phyloP scores from a whole-genome alignment of 2,888 invertebrate genomes.

The Dynastes maya region DNA sequence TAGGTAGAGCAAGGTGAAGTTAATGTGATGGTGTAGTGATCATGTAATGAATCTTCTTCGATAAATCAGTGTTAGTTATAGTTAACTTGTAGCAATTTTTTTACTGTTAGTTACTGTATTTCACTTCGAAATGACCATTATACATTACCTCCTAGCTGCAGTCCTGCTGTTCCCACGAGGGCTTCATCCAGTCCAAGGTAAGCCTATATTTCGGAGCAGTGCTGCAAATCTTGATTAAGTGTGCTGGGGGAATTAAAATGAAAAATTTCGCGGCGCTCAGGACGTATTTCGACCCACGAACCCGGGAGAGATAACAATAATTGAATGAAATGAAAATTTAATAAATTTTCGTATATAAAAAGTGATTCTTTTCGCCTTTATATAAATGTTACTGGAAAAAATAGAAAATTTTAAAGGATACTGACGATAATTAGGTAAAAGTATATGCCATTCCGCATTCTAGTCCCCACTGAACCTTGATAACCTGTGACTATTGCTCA shows the following conservation, averaged over 20 bases:
- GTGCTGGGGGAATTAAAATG: slow-evolving; percentile 17
- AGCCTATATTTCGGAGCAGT: not conserved
- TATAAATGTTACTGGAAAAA: too few relatives aligned
- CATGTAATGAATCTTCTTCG: too few relatives aligned
- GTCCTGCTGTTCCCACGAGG: slow-evolving; percentile 42
- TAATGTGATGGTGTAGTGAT: too few relatives aligned
- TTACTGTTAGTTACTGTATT: not conserved
- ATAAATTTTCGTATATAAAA: not conserved
- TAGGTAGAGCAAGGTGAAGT: too few relatives aligned
- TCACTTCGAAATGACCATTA: slow-evolving; percentile 32
- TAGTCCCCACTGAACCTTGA: too few relatives aligned
- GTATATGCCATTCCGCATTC: too few relatives aligned
- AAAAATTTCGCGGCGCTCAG: slow-evolving; percentile 3
- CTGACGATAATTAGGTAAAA: too few relatives aligned
- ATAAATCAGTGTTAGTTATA: too few relatives aligned
- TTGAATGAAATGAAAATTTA: slow-evolving; percentile 13
- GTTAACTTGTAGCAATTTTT: not conserved
- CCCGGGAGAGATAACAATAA: not conserved
- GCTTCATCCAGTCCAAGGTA: slow-evolving; percentile 43
- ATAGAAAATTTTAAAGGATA: too few relatives aligned
- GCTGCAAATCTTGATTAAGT: slow-evolving; percentile 18
- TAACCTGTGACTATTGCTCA: too few relatives aligned
- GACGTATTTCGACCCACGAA: not conserved
- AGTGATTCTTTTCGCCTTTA: too few relatives aligned
- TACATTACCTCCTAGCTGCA: slow-evolving; percentile 41